Evolutionary conservation across 2,888 invertebrate genomes (phyloP).

Genomic region (Adelognathus sp.): DNA sequence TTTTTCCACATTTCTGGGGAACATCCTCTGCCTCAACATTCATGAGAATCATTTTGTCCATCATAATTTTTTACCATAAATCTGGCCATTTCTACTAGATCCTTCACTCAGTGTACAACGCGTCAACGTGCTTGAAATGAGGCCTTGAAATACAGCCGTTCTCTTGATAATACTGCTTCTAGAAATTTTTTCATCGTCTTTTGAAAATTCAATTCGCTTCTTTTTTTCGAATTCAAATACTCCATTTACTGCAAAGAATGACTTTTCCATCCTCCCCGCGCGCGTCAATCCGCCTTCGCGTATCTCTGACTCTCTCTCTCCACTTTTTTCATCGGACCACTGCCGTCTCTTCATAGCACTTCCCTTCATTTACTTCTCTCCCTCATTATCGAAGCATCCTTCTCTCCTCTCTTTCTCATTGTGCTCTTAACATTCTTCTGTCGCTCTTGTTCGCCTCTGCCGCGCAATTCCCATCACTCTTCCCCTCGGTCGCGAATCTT

Average conservation of each 20-base stretch:
- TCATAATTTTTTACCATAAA: no score
- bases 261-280: not conserved
- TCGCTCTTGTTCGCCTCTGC: not conserved
- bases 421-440: not conserved
- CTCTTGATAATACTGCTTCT: no score
- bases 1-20: no score
- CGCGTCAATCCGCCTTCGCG: not conserved
- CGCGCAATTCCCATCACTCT: no score
- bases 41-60: no score
- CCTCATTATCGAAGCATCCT: not conserved
- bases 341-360: constrained; percentile 16
- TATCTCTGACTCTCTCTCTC: not conserved
- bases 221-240: not conserved
- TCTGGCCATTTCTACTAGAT: no score
- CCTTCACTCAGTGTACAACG: no score
- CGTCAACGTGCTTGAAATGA: no score
- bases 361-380: not conserved
- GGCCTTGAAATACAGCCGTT: no score
- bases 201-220: not conserved
- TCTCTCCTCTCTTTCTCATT: not conserved
- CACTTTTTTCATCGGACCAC: not conserved
- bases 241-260: not conserved
- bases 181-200: no score
- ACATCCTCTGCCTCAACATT: no score
- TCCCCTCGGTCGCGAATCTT: constrained; percentile 23